Evolutionary conservation across 2,797 vertebrate genomes (phyloP).

Genomic region (Prunella strophiata): DNA sequence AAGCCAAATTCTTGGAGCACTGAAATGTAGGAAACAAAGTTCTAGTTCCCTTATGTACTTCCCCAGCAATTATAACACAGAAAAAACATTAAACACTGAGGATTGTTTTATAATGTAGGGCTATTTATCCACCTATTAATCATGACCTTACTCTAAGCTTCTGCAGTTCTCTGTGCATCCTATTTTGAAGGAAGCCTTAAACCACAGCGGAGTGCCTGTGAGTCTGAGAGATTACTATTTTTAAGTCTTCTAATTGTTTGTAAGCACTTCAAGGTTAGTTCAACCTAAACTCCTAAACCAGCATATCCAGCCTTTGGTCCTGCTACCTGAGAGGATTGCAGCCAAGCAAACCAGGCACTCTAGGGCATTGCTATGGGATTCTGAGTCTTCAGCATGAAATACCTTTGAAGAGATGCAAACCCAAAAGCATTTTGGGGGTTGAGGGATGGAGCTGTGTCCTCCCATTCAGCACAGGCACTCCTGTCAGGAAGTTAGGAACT

Average conservation of each 20-base stretch:
- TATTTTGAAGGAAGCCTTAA: not conserved
- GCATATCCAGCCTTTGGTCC: not conserved
- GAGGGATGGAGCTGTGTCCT: not conserved
- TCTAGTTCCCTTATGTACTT: constrained; percentile 13
- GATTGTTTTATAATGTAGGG: not conserved
- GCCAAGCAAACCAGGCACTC: not conserved
- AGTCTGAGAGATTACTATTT: not conserved
- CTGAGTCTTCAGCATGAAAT: not conserved
- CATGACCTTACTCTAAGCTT: not conserved
- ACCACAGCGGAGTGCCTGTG: not conserved
- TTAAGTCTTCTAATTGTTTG: not conserved
- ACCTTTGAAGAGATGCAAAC: not conserved
- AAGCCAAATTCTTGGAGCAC: not conserved
- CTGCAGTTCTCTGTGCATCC: not conserved
- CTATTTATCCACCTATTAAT: not conserved
- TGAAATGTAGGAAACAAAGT: not conserved
- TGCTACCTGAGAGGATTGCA: not conserved
- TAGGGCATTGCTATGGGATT: not conserved
- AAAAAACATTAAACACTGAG: not conserved
- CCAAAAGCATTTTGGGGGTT: not conserved
- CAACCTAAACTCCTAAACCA: not conserved
- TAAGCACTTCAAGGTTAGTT: not conserved
- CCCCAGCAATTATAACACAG: not conserved
- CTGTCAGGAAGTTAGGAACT: not conserved
- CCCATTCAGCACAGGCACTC: not conserved